A percentile compares a stretch with the other conserved stretches of the same genome.
Conservation (phyloP, 2,888 invertebrate species). For the Drosophila cognata region DNA sequence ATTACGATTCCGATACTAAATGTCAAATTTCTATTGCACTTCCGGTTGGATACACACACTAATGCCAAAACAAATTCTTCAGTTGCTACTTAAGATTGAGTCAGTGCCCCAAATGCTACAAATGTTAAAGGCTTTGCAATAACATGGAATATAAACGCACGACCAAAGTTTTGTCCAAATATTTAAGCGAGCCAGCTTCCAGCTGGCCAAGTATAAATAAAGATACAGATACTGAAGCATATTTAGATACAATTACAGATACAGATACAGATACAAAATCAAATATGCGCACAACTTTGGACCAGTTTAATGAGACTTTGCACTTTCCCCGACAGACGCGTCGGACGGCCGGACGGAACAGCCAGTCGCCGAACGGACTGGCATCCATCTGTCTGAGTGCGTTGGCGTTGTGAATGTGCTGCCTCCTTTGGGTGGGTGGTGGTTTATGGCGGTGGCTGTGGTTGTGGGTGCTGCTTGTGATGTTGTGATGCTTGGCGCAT, state of each 20-base stretch:
- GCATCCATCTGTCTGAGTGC: constrained; percentile 35
- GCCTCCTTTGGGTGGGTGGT: constrained; percentile 28
- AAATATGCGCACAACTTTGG: constrained; percentile 25
- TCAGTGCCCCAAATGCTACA: constrained; percentile 34
- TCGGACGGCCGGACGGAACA: constrained; percentile 1
- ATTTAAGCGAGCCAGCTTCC: constrained; percentile 62
- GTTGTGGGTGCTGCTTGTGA: constrained; percentile 12
- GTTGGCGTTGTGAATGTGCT: constrained; percentile 36
- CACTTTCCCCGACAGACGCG: constrained; percentile 32
- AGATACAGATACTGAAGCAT: constrained; percentile 5
- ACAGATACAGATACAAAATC: constrained; percentile 9
- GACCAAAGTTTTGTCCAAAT: constrained; percentile 64
- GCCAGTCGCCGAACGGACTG: constrained; percentile 29
- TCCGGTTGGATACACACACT: neutral
- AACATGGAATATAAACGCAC: constrained; percentile 42
- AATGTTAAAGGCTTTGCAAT: constrained; percentile 6
- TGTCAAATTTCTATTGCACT: neutral
- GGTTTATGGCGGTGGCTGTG: constrained; percentile 6
- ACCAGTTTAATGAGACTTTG: constrained; percentile 48
- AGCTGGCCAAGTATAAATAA: constrained; percentile 25
- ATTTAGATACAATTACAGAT: constrained; percentile 9
- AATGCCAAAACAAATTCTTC: neutral
- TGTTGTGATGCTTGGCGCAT: constrained; percentile 19
- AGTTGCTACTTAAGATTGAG: constrained; percentile 37
- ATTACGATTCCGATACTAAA: neutral